Base-by-base conservation (phyloP, 2,888 invertebrate species). In the Apotomis capreana region DNA sequence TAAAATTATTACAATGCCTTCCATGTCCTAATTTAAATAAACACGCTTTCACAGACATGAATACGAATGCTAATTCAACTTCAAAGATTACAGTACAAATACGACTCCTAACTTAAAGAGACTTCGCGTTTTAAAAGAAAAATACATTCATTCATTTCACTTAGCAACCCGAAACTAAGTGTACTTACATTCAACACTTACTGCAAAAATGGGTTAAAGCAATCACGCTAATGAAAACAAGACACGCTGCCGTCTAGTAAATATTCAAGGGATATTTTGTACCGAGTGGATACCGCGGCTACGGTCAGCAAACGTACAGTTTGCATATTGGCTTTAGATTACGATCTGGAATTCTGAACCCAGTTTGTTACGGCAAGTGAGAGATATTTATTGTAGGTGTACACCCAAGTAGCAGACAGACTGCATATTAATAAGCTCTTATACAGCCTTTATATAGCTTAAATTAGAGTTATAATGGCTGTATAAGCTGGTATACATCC, bases 141-240 rank as follows among this genome's bases (percentile, higher is more conserved):
- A 57, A 51, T 59, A 37, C 73, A 71, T 74, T 71, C 74, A 76
- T 78, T 77, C 74, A 78, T 79, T 81, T 78, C 76, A 78, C 73
- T 79, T 78, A 78, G 76, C 72, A 77, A 72, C 75, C 65, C 75
- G 74, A 76, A 77, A 78, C 76, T 77, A 80, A 78, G 79, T 77
- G 77, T 79, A 77, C 79, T 81, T 79, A 77, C 78, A 78, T 78
- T 81, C 77, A 84, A 81, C 82, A 82, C 82, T 83, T 81, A 77
- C 78, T 75, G 77, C 77, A 81, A 80, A 83, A 83, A 83, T 80
- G 78, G 78, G 78, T 80, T 82, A 77, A 79, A 80, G 83, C 82
- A 83, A 86, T 84, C 83, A 82, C 77, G 78, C 79, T 84, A 87
- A 86, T 87, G 86, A 85, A 84, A 84, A 82, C 81, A 82, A 82